phyloP scores from a whole-genome alignment of 2,797 vertebrate genomes.

The Sandelia bainsii region DNA sequence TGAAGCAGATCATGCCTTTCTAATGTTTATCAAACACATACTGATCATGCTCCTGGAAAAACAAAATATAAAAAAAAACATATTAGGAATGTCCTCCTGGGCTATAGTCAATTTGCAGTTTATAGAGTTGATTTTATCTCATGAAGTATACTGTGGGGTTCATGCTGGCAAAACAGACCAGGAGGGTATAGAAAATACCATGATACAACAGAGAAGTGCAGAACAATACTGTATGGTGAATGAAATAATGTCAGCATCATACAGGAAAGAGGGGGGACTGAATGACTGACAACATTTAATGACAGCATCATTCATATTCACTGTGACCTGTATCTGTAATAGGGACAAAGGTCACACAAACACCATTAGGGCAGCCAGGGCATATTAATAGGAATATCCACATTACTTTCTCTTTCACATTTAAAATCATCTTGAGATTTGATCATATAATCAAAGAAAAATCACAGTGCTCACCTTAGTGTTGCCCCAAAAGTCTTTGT shows the following conservation, averaged over 20 bases:
- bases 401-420: background rate
- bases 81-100: background rate
- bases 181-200: slow-evolving; percentile 49
- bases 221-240: slow-evolving; percentile 13
- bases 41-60: background rate
- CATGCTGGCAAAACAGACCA: slow-evolving; percentile 18
- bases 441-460: background rate
- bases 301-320: slow-evolving; percentile 48
- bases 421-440: background rate
- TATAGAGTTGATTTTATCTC: slow-evolving; percentile 6
- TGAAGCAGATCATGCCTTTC: background rate
- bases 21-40: background rate
- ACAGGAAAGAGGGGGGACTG: slow-evolving; percentile 28
- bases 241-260: slow-evolving; percentile 43
- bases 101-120: background rate
- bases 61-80: background rate
- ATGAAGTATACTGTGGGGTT: background rate
- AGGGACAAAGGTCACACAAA: slow-evolving; percentile 48
- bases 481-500: slow-evolving; percentile 96
- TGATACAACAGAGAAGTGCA: slow-evolving; percentile 33
- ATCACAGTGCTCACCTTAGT: slow-evolving; percentile 88
- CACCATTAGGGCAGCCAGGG: slow-evolving; percentile 1
- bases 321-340: slow-evolving; percentile 32
- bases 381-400: background rate
- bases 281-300: slow-evolving; percentile 55